Percentiles rank a stretch among this genome's conserved stretches.
Evolutionary conservation across 2,797 vertebrate genomes (phyloP).

Genomic region (Etheostoma nigrum): DNA sequence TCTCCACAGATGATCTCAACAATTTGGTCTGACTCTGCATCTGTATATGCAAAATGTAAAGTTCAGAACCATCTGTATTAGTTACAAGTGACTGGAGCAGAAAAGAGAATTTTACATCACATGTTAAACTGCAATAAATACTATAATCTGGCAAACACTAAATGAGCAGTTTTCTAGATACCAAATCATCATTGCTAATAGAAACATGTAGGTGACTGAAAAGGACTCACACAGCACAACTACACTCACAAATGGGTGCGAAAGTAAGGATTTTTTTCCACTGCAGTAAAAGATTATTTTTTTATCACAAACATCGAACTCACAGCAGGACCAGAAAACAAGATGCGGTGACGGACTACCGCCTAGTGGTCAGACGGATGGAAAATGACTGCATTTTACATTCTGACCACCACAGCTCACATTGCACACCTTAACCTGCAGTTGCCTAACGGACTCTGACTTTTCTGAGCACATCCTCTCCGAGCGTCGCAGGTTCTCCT

Average conservation of each 20-base stretch:
- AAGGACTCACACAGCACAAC: conserved; percentile 43
- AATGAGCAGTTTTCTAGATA: not conserved
- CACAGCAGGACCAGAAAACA: conserved; percentile 41
- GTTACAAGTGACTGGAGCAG: not conserved
- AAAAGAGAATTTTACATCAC: conserved; percentile 46
- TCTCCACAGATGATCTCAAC: conserved; percentile 73
- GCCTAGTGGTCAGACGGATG: conserved; percentile 67
- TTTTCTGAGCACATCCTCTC: conserved; percentile 81
- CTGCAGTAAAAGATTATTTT: conserved; percentile 23
- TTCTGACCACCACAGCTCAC: conserved; percentile 24
- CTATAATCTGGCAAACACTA: conserved; percentile 28
- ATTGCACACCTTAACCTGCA: conserved; percentile 87
- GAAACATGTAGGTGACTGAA: conserved; percentile 9
- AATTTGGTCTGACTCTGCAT: conserved; percentile 72
- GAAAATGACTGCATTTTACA: conserved; percentile 40
- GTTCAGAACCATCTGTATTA: not conserved
- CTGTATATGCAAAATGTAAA: conserved; percentile 60
- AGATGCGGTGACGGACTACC: conserved; percentile 31
- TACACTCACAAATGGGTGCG: conserved; percentile 9
- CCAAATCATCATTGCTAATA: not conserved
- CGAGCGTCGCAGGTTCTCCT: conserved; percentile 79
- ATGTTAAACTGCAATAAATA: conserved; percentile 22
- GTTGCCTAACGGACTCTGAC: conserved; percentile 82
- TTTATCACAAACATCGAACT: conserved; percentile 40
- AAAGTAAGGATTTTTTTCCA: conserved; percentile 9